Evolutionary conservation across 1,140 invertebrate species (phyloP), one percentile per base, ranked within the genome.

Genomic region (Caenorhabditis briggsae): DNA sequence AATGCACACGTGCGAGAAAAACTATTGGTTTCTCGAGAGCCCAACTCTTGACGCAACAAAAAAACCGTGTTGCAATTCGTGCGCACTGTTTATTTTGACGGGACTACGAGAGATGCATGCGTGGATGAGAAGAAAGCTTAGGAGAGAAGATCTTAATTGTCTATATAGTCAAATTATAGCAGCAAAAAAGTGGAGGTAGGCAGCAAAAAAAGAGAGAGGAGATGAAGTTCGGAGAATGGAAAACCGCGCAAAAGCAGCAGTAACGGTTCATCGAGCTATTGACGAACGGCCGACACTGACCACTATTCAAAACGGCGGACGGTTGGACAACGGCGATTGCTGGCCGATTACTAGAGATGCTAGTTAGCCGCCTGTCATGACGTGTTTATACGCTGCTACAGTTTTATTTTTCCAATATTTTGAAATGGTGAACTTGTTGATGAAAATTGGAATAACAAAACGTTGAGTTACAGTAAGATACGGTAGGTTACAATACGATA

Each of bases 221-320:
- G 59, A 61, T 25, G 23, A 33, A 61, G 59, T 61, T 23, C 16
- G n/a, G 23, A 50, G 2, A 53, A 78, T n/a, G 18, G 18, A 50
- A 50, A 78, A 50, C 70, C 23, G 46, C 23, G 59, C 25, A 7
- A 46, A 16, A 11, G 70, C 14, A 41, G 43, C 46, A 43, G 70
- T 78, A 78, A 78, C 70, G 70, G 70, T 78, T 78, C 70, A 78
- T 78, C 70, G 70, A 78, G 70, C 70, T 78, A 78, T 78, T 78
- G 70, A 78, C 70, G 70, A 78, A 78, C 70, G 70, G 46, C 25
- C 18, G 33, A 33, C 33, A 78, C 46, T 78, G 70, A 78, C 70
- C 70, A 46, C 70, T 78, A 78, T 78, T 78, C 70, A 78, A 78
- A 78, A 70, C 33, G 33, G 65, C 65, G 41, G 65, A 70, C 65